Base-by-base conservation (phyloP, 2,113 vertebrate genomes). In the Cephalophus harveyi region DNA sequence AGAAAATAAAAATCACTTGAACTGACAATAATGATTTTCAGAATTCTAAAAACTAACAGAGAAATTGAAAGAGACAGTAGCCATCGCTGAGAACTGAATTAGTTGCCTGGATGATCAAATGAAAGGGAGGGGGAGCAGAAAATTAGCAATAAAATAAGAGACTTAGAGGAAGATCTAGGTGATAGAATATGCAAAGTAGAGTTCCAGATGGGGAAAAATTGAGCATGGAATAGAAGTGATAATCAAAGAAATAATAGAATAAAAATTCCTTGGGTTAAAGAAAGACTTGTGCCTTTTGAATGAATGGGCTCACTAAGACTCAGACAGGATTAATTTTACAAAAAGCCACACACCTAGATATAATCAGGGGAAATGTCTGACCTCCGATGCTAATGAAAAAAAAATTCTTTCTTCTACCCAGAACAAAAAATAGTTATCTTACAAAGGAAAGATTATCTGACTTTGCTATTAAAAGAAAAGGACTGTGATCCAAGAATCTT, bases 341-440 rank as follows among this genome's bases (percentile, higher is more conserved):
- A 91, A 95, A 87, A 97, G 88, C 97, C 97, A 97, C 95, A 97
- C 46, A 97, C 96, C 93, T 95, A 97, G 94, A 95, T 82, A 95
- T 50, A 87, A 95, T 94, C 94, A 93, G 78, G 86, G 89, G 74
- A 94, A 82, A 60, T 87, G 88, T 48, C 91, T 94, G 95, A 97
- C 92, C 95, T 88, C 94, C 5, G 67, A 83, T 95, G 93, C 60
- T 97, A 87, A 98, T 90, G 96, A 96, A 89, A 95, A 40, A 71
- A 90, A 94, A 67, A 71, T 62, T 54, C 94, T 94, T 97, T 87
- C 55, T 96, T 87, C 71, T 54, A 94, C 55, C 3, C 71, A 94
- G 91, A 97, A 97, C 93, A 94, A 96, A 96, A 95, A 94, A 48
- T 50, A 62, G 67, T 81, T 94, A 91, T 91, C 91, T 95, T 36